Evolutionary conservation across 2,888 invertebrate species (phyloP).

Genomic region (Drosophila prolongata): DNA sequence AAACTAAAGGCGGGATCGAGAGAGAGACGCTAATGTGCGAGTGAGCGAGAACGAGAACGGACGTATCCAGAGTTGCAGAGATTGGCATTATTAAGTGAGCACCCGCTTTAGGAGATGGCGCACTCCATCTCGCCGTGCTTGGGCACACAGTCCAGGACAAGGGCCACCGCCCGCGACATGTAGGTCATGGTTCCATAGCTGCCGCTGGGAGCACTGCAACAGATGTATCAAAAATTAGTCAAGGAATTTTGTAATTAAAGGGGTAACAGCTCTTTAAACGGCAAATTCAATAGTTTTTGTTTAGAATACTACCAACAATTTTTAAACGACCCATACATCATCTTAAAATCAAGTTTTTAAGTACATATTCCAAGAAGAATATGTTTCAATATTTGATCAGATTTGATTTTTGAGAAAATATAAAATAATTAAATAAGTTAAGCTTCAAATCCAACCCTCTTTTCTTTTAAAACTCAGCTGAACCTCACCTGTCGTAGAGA

Average conservation of each 20-base stretch:
- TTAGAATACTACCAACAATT: no score
- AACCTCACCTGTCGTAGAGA: slow-evolving; percentile 90
- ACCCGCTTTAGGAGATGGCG: slow-evolving; percentile 87
- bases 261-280: no score
- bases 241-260: no score
- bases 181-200: slow-evolving; percentile 99
- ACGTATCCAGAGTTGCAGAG: slow-evolving; percentile 30
- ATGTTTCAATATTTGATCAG: no score
- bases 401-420: no score
- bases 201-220: slow-evolving; percentile 95
- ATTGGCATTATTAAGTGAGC: slow-evolving; percentile 53
- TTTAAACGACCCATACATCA: no score
- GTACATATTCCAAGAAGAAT: no score
- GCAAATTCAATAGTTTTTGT: no score
- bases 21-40: slow-evolving; percentile 12
- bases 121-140: slow-evolving; percentile 92
- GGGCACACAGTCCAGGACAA: slow-evolving; percentile 90
- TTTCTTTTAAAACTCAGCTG: no score
- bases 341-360: no score
- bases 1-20: background rate
- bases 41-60: slow-evolving; percentile 30
- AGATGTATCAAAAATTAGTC: background rate
- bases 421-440: no score
- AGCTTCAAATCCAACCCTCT: no score
- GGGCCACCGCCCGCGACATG: slow-evolving; percentile 93